Evolutionary conservation across 2,888 invertebrate species (phyloP).

Genomic region (Caenorhabditis sp.): DNA sequence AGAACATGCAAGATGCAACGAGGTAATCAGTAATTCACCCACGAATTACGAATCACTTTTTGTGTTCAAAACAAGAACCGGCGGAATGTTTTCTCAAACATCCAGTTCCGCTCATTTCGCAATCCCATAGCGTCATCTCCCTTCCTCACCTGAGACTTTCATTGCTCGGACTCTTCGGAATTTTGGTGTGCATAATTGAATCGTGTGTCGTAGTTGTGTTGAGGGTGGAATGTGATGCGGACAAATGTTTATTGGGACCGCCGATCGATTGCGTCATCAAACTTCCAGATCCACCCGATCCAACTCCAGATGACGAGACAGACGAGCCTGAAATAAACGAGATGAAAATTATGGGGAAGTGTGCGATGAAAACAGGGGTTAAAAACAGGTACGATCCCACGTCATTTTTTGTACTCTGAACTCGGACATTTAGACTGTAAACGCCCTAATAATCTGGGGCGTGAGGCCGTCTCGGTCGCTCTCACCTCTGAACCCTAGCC

Average conservation of each 20-base stretch:
- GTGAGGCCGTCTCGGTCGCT: neutral
- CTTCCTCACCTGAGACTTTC: constrained; percentile 71
- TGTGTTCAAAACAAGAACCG: constrained; percentile 1
- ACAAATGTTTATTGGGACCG: constrained; percentile 65
- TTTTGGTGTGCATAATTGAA: constrained; percentile 59
- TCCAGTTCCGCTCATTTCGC: constrained; percentile 7
- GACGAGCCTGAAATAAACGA: constrained; percentile 61
- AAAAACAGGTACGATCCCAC: neutral
- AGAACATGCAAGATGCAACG: neutral
- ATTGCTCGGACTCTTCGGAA: constrained; percentile 74
- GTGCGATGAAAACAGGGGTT: neutral
- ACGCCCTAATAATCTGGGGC: constrained; percentile 15
- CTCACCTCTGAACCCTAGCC: constrained; percentile 51
- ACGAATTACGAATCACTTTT: constrained; percentile 11
- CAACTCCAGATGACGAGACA: constrained; percentile 60
- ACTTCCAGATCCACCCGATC: constrained; percentile 54
- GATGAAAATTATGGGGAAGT: neutral
- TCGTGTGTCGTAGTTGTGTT: constrained; percentile 52
- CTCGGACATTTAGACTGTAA: neutral
- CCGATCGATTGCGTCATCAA: constrained; percentile 57
- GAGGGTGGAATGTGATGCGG: constrained; percentile 68
- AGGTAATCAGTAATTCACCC: neutral
- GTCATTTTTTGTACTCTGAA: constrained; percentile 29
- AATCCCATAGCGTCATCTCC: constrained; percentile 4
- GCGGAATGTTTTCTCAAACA: constrained; percentile 9